Base-by-base conservation (phyloP, 2,888 invertebrate species). In the Apamea crenata region DNA sequence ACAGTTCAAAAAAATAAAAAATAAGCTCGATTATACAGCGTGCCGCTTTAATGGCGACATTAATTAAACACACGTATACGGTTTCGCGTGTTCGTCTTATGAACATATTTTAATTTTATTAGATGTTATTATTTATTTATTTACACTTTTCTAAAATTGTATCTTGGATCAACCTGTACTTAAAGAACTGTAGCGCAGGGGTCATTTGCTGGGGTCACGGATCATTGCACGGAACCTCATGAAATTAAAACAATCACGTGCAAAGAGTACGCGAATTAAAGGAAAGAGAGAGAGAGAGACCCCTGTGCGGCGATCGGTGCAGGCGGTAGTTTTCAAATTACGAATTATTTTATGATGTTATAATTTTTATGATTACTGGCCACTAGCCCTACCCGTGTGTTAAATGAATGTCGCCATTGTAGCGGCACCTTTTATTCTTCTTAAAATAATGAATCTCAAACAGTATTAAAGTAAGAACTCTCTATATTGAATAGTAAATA, bases 391-490 rank as follows among this genome's bases (percentile, higher is more conserved):
- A 56, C 3, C 10, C 25, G 25, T 1, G 56, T 56, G 56, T 56
- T 56, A 56, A 56, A 56, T 56, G 8, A 56, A 56, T 56, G 25
- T 56, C 1, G 25, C 4, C 25, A 56, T 56, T 25, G 56, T 56
- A 25, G 56, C 25, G 25, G 56, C 25, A 56, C 56, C 4, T 7
- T 53, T 8, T 21, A 21, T 53, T 32, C 21, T 47, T 32, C 21
- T 21, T 21, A 2, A 47, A 47, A 69, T 47, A 29, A 50, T 29
- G 8, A 50, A 69, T 32, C 32, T 69, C 50, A 32, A 50, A 32
- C 50, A 21, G 69, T 69, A 50, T 50, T 68, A 21, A 68, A 68
- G 1, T 68, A 68, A 68, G 69, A 47, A 47, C 25, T 32, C 50
- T 69, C 21, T 29, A 7, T 21, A 69, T 7, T 7, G 5, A 32